Conservation (phyloP, 2,113 vertebrate species). For the Emydura subglobosa region DNA sequence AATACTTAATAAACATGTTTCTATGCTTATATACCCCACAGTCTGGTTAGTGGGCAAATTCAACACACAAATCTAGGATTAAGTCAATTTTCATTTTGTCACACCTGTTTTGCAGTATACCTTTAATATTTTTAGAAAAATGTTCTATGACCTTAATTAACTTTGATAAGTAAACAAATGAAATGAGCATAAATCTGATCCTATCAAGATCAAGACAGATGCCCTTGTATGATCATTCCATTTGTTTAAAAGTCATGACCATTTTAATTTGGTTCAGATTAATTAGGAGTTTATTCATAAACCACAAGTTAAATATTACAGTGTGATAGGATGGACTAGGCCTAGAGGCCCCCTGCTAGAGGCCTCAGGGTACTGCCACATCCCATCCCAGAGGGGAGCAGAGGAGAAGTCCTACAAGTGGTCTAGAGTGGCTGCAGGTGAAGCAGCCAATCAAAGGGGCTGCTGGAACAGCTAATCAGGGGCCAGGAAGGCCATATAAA, state of each 20-base stretch:
- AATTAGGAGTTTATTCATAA: not conserved
- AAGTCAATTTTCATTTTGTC: not conserved
- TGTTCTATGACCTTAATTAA: not conserved
- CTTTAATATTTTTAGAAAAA: not conserved
- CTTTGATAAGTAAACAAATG: slow-evolving; percentile 13
- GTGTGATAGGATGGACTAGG: not conserved
- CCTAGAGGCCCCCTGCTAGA: no score
- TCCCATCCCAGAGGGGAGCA: no score
- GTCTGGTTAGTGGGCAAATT: not conserved
- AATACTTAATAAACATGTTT: not conserved
- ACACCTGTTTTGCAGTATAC: not conserved
- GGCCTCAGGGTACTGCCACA: no score
- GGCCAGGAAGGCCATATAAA: no score
- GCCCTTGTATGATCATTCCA: not conserved
- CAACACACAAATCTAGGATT: not conserved
- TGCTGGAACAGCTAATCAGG: no score
- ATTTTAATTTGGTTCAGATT: not conserved
- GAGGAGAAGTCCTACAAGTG: no score
- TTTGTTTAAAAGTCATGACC: not conserved
- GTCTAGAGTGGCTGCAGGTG: no score
- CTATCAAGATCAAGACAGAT: slow-evolving; percentile 23
- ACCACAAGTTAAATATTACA: not conserved
- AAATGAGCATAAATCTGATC: not conserved
- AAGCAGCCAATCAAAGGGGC: no score
- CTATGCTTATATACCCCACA: not conserved